Conservation (phyloP, 2,113 vertebrate species). For the Cyprinodon brontotheroides region DNA sequence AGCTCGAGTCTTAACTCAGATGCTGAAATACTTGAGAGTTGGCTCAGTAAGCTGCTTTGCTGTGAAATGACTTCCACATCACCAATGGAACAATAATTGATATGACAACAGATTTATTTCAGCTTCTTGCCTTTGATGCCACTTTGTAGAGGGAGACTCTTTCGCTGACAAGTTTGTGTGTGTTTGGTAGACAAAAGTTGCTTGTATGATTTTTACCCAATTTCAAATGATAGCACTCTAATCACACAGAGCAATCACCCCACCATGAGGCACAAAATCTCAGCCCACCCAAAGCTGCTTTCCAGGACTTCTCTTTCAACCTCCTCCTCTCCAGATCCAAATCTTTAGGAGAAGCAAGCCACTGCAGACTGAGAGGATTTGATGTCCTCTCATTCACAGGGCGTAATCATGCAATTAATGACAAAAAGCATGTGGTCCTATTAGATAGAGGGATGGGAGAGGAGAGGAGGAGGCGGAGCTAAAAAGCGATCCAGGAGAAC, state of each 20-base stretch:
- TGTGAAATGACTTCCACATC: constrained; percentile 77
- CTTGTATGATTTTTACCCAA: constrained; percentile 17
- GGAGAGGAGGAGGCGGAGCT: constrained; percentile 18
- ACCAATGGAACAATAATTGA: constrained; percentile 79
- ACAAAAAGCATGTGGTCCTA: constrained; percentile 75
- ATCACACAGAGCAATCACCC: constrained; percentile 19
- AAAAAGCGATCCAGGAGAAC: constrained; percentile 31
- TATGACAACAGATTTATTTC: constrained; percentile 80
- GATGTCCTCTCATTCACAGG: constrained; percentile 74
- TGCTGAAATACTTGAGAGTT: constrained; percentile 73
- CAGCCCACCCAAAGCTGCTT: constrained; percentile 62
- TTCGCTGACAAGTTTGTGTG: neutral
- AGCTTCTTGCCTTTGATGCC: constrained; percentile 50
- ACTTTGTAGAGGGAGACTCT: constrained; percentile 44
- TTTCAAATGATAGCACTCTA: constrained; percentile 26
- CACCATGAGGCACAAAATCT: constrained; percentile 21
- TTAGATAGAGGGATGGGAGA: constrained; percentile 68
- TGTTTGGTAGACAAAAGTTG: constrained; percentile 16
- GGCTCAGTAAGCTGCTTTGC: constrained; percentile 78
- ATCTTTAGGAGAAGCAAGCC: constrained; percentile 66
- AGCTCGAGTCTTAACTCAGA: constrained; percentile 66
- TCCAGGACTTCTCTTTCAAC: constrained; percentile 39
- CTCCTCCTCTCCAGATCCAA: constrained; percentile 52
- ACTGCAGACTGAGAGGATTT: constrained; percentile 76
- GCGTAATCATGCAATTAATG: constrained; percentile 82